Evolutionary conservation across 64 coral and sea anemone species (phyloP).

Genomic region (Stylophora pistillata): DNA sequence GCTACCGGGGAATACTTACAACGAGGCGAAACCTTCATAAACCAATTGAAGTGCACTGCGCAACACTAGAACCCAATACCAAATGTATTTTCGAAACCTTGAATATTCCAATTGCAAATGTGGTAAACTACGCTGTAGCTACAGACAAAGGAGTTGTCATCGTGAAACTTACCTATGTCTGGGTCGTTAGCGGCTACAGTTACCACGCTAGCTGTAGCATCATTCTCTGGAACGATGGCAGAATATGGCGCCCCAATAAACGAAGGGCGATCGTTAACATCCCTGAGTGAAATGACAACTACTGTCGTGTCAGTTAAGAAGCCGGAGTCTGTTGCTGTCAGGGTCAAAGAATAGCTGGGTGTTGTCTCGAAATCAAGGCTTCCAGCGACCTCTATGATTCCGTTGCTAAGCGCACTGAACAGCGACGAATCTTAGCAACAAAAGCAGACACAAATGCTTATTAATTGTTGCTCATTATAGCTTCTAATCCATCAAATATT

Average conservation of each 20-base stretch:
- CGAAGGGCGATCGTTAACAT: constrained; percentile 32
- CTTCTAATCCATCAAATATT: too few relatives aligned
- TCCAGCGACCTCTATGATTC: constrained; percentile 46
- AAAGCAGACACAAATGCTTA: background rate
- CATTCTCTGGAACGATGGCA: constrained; percentile 43
- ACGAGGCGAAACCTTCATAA: too few relatives aligned
- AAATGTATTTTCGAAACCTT: too few relatives aligned
- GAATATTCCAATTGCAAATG: too few relatives aligned
- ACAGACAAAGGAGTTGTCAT: background rate
- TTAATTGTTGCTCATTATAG: background rate
- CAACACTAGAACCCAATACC: too few relatives aligned
- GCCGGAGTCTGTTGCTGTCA: constrained; percentile 40
- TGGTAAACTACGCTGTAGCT: too few relatives aligned
- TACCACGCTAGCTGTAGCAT: constrained; percentile 49
- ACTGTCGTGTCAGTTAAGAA: constrained; percentile 14
- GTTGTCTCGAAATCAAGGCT: constrained; percentile 53
- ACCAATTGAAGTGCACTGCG: too few relatives aligned
- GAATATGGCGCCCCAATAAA: constrained; percentile 52
- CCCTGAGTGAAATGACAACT: constrained; percentile 26
- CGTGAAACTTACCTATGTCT: constrained; percentile 22
- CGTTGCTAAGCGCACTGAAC: constrained; percentile 36
- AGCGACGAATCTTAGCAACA: constrained; percentile 19
- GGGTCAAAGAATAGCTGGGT: constrained; percentile 34
- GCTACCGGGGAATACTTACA: too few relatives aligned
- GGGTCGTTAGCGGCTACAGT: constrained; percentile 49